Percentiles rank a stretch among this genome's conserved stretches.
Conservation (phyloP, 2,113 vertebrate genomes). For the Colistium nudipinnis region DNA sequence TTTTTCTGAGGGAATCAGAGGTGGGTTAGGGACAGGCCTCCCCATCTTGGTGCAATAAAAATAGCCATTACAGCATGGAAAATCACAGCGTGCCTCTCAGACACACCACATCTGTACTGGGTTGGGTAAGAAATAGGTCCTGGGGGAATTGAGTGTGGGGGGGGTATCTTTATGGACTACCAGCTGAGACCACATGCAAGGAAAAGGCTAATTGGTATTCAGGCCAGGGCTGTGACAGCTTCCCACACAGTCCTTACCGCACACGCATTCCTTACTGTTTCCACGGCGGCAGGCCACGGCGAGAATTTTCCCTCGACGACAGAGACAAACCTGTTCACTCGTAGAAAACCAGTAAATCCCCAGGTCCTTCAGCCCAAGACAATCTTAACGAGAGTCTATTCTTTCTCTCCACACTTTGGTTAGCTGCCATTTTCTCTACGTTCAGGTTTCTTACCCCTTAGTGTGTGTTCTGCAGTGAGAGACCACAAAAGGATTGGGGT, state of each 20-base stretch:
- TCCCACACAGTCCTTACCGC: conserved; percentile 51
- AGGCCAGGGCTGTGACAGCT: conserved; percentile 67
- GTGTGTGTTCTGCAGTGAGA: conserved; percentile 14
- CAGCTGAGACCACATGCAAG: conserved; percentile 75
- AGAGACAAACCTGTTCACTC: conserved; percentile 42
- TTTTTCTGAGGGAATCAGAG: conserved; percentile 37
- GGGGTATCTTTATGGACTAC: conserved; percentile 55
- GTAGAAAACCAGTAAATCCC: conserved; percentile 50
- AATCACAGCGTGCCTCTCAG: conserved; percentile 60
- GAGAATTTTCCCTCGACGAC: conserved; percentile 51
- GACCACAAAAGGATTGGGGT: conserved; percentile 3
- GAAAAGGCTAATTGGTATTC: conserved; percentile 75
- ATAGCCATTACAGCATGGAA: conserved; percentile 51
- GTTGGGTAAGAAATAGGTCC: conserved; percentile 43
- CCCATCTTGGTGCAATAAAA: conserved; percentile 46
- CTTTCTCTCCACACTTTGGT: conserved; percentile 11
- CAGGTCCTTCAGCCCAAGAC: conserved; percentile 35
- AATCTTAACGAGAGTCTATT: conserved; percentile 42
- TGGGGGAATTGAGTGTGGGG: conserved; percentile 33
- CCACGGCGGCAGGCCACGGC: conserved; percentile 41
- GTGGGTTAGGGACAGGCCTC: conserved; percentile 44
- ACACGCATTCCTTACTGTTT: conserved; percentile 44
- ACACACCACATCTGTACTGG: conserved; percentile 52
- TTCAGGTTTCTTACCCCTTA: conserved; percentile 5
- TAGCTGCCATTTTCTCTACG: conserved; percentile 15